A percentile compares a stretch with the other conserved stretches of the same genome.
These are phyloP conservation scores for Dicyrtomina minuta DNA, from an alignment of 2,888 invertebrate genomes.

Conservation along the genomic window DNA sequence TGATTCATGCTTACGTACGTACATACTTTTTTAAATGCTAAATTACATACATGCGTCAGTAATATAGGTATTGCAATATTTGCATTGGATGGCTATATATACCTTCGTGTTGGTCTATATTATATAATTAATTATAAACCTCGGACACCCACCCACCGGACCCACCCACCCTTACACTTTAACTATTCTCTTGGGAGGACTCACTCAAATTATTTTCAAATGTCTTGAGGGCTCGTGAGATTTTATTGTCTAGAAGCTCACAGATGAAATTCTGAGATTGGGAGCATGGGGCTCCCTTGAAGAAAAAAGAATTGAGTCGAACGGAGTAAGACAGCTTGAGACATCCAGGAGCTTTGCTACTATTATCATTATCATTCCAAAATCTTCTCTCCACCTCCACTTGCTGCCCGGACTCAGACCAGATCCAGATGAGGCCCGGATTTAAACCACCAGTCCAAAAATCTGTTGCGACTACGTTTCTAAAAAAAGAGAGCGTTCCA, in stretches of 20 bases:
- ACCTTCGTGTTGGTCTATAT: too few relatives aligned
- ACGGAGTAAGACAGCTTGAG: slow-evolving; percentile 48
- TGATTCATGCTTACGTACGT: too few relatives aligned
- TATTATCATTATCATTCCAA: slow-evolving; percentile 53
- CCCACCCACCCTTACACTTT: too few relatives aligned
- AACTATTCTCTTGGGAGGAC: too few relatives aligned
- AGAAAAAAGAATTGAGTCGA: slow-evolving; percentile 45
- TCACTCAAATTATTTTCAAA: slow-evolving; percentile 43
- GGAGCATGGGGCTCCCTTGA: slow-evolving; percentile 47
- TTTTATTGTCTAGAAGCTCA: slow-evolving; percentile 50
- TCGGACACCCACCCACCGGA: too few relatives aligned
- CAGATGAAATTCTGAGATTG: slow-evolving; percentile 50
- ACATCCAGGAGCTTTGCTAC: slow-evolving; percentile 48
- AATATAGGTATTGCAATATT: too few relatives aligned
- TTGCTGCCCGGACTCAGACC: slow-evolving; percentile 52
- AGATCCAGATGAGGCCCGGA: slow-evolving; percentile 52
- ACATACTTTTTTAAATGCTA: too few relatives aligned
- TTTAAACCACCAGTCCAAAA: slow-evolving; percentile 53
- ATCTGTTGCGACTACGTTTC: slow-evolving; percentile 42
- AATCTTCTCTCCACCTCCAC: slow-evolving; percentile 49
- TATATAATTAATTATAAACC: too few relatives aligned
- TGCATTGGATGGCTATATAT: too few relatives aligned
- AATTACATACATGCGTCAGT: too few relatives aligned
- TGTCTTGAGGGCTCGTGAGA: slow-evolving; percentile 45
- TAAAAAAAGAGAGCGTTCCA: slow-evolving; percentile 6